Percentiles rank a stretch among this genome's conserved stretches.
Conservation (phyloP, 2,797 vertebrate species). For the Hypotaenidia philippensis region DNA sequence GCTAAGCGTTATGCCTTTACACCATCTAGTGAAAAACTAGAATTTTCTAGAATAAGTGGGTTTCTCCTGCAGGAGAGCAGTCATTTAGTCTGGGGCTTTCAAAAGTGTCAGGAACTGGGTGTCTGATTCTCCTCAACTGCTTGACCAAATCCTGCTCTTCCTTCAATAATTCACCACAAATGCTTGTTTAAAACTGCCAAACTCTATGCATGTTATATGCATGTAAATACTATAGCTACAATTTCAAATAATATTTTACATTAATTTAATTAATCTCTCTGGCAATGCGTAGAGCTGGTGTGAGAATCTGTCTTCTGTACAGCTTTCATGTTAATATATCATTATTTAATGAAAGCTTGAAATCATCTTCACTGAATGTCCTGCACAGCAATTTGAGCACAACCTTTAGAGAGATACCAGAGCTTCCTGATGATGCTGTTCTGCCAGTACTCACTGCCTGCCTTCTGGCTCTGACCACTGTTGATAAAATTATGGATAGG, state of each 20-base stretch:
- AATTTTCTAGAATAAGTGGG: too few relatives aligned
- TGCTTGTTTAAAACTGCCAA: background rate
- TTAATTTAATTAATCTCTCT: background rate
- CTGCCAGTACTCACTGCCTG: background rate
- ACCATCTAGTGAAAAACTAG: too few relatives aligned
- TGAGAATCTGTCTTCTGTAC: background rate
- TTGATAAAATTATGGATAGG: background rate
- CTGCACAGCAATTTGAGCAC: background rate
- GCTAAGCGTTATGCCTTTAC: too few relatives aligned
- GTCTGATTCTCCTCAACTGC: background rate
- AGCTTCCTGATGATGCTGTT: background rate
- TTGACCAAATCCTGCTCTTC: background rate
- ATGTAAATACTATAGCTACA: background rate
- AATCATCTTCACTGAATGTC: background rate
- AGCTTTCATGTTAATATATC: background rate
- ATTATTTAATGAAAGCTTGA: slow-evolving; percentile 20
- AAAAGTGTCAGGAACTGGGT: background rate
- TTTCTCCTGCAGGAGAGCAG: background rate
- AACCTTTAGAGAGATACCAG: background rate
- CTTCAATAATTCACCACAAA: background rate
- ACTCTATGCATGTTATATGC: fast-evolving
- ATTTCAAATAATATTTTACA: background rate
- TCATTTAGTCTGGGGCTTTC: background rate
- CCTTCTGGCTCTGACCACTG: background rate
- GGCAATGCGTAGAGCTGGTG: background rate